These are phyloP conservation scores for Stramonita haemastoma DNA, from an alignment of 2,888 invertebrate species.

Conservation along the genomic window DNA sequence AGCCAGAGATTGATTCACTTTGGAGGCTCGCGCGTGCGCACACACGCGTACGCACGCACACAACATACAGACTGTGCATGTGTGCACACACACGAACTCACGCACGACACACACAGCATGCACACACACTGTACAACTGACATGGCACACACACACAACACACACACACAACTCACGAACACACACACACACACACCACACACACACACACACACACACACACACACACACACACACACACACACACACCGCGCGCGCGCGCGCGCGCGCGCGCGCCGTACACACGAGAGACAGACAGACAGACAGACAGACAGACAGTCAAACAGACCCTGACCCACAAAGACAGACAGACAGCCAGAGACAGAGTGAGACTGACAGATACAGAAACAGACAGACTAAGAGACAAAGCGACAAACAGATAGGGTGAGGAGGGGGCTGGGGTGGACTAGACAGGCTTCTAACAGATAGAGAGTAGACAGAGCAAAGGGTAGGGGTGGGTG, in stretches of 20 bases:
- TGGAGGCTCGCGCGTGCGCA: background rate
- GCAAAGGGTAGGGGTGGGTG: too few species aligned
- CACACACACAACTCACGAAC: background rate
- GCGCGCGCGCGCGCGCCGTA: background rate
- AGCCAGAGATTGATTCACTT: too few species aligned
- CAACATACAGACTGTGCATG: too few species aligned
- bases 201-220: background rate
- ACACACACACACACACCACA: constrained; percentile 4
- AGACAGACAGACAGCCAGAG: background rate
- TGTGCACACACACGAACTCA: background rate
- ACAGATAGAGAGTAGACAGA: too few species aligned
- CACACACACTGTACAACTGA: too few species aligned
- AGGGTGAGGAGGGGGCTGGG: too few species aligned
- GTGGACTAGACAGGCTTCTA: too few species aligned
- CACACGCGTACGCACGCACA: background rate
- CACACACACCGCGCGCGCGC: background rate
- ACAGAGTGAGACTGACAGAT: background rate
- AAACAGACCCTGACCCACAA: background rate
- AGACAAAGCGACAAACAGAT: too few species aligned
- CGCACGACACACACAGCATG: background rate
- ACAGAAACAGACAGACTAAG: too few species aligned
- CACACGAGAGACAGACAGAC: background rate
- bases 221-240: constrained; percentile 15
- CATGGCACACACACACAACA: too few species aligned
- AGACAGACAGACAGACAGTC: background rate